phyloP scores from a whole-genome alignment of 1,140 invertebrate species.

The Halyomorpha halys region DNA sequence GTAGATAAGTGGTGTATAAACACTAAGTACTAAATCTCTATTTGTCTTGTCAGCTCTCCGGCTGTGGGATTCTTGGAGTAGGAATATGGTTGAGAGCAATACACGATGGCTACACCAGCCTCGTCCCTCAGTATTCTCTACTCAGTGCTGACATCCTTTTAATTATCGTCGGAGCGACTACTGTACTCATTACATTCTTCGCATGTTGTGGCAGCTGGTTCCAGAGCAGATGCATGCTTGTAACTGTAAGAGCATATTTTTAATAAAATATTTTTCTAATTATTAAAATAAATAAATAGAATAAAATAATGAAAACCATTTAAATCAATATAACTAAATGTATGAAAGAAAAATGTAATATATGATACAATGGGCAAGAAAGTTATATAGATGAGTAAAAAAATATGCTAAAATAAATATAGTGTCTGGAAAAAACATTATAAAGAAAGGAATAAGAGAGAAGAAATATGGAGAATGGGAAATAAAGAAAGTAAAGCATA shows the following conservation, averaged over 20 bases:
- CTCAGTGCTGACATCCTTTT: slow-evolving; percentile 58
- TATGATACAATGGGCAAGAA: too few relatives aligned
- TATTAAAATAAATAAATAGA: too few relatives aligned
- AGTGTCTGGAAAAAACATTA: too few relatives aligned
- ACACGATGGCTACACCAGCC: slow-evolving; percentile 47
- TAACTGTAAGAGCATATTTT: slow-evolving; percentile 48
- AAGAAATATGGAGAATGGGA: too few relatives aligned
- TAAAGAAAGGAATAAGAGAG: too few relatives aligned
- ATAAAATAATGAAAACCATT: too few relatives aligned
- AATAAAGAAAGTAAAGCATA: too few relatives aligned
- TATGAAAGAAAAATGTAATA: too few relatives aligned
- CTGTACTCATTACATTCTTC: slow-evolving; percentile 63
- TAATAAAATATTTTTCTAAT: background rate
- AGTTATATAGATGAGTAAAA: too few relatives aligned
- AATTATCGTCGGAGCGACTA: slow-evolving; percentile 53
- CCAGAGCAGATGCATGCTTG: slow-evolving; percentile 62
- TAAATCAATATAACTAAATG: too few relatives aligned
- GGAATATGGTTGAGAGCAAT: slow-evolving; percentile 58
- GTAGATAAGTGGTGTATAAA: too few relatives aligned
- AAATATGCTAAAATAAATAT: too few relatives aligned
- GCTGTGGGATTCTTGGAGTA: slow-evolving; percentile 59
- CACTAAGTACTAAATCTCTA: background rate
- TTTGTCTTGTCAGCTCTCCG: slow-evolving; percentile 51
- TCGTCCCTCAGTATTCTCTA: slow-evolving; percentile 58
- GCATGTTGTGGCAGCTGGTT: slow-evolving; percentile 75